Conservation (phyloP, 2,113 vertebrate genomes). For the Microtus oregoni region DNA sequence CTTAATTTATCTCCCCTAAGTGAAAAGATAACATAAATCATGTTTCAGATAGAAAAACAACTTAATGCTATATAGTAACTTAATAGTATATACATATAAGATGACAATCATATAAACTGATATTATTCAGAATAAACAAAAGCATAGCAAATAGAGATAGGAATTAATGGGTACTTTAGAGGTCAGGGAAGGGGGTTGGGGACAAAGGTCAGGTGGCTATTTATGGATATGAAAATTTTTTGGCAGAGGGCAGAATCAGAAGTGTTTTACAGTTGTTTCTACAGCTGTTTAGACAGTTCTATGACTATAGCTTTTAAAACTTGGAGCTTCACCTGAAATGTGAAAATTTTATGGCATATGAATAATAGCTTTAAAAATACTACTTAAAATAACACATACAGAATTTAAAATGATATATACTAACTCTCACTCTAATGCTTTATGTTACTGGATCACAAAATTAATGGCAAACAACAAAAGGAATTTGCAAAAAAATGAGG, state of each 20-base stretch:
- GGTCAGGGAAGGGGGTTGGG: not conserved
- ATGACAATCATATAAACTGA: not conserved
- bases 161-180: not conserved
- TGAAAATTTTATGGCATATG: not conserved
- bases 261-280: slow-evolving; percentile 23
- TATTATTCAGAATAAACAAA: slow-evolving; percentile 16
- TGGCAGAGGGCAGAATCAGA: not conserved
- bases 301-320: not conserved
- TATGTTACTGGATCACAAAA: slow-evolving; percentile 6
- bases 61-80: slow-evolving; percentile 23
- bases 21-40: slow-evolving; percentile 39
- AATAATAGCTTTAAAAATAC: slow-evolving; percentile 14
- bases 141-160: not conserved
- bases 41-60: slow-evolving; percentile 34
- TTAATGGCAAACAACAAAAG: slow-evolving; percentile 14
- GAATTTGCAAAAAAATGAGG: not conserved
- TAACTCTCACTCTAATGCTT: slow-evolving; percentile 19
- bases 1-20: slow-evolving; percentile 52
- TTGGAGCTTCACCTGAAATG: slow-evolving; percentile 8
- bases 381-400: not conserved
- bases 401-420: slow-evolving; percentile 32
- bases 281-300: slow-evolving; percentile 1
- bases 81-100: not conserved
- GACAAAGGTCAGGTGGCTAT: not conserved
- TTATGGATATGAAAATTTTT: slow-evolving; percentile 10